Evolutionary conservation across 2,797 vertebrate species (phyloP).

Genomic region (Lacerta agilis): DNA sequence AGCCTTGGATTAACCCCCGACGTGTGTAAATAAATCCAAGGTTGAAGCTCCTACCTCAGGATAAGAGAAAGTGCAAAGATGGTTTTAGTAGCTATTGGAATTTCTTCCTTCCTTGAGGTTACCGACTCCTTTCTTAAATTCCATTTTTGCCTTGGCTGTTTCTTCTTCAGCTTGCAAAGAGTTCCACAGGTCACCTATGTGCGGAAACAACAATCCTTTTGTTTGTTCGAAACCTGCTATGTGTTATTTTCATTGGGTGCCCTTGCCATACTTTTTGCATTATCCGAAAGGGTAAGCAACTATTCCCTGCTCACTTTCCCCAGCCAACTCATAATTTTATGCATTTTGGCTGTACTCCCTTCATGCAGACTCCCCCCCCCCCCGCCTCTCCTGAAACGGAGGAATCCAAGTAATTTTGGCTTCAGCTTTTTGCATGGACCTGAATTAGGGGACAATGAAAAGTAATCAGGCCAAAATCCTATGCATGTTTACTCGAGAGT

Average conservation of each 20-base stretch:
- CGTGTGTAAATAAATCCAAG: conserved; percentile 3
- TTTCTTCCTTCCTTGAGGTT: conserved; percentile 7
- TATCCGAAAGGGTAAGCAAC: conserved; percentile 24
- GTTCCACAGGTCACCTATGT: conserved; percentile 2
- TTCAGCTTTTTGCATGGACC: conserved; percentile 23
- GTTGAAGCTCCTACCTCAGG: conserved; percentile 13
- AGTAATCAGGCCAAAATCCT: conserved; percentile 39
- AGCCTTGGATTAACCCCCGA: conserved; percentile 3
- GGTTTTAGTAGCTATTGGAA: not conserved
- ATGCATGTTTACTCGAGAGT: not conserved
- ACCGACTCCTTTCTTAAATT: not conserved
- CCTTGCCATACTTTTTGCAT: conserved; percentile 27
- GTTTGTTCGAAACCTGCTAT: conserved; percentile 27
- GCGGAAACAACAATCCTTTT: conserved; percentile 13
- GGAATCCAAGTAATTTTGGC: not conserved
- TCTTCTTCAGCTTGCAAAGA: conserved; percentile 7
- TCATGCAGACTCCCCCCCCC: not conserved
- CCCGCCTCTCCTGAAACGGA: not conserved
- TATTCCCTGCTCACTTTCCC: conserved; percentile 32
- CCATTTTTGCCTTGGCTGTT: conserved; percentile 1
- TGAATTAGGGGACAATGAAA: conserved; percentile 64
- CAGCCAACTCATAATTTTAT: conserved; percentile 41
- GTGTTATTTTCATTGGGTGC: conserved; percentile 21
- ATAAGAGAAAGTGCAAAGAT: not conserved
- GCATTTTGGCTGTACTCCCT: conserved; percentile 13